Percentiles rank a stretch among this genome's conserved stretches.
phyloP scores from a whole-genome alignment of 2,113 vertebrate genomes.

The Tachycineta bicolor region DNA sequence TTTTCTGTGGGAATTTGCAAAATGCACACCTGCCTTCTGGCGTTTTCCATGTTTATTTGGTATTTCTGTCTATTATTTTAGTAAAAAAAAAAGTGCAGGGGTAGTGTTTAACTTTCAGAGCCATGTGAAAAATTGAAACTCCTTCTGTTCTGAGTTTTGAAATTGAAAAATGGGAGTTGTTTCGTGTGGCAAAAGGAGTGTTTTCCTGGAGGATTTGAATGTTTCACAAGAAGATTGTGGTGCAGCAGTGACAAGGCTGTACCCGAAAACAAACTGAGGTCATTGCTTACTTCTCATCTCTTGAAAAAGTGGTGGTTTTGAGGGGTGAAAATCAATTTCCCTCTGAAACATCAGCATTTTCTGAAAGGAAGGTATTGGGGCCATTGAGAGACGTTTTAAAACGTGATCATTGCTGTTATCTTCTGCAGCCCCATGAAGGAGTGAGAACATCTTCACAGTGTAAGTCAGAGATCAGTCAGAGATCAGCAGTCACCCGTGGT shows the following conservation, averaged over 20 bases:
- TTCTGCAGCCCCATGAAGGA: not conserved
- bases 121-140: not conserved
- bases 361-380: not conserved
- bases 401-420: not conserved
- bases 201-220: not conserved
- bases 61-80: not conserved
- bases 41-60: not conserved
- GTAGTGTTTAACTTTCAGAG: not conserved
- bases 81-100: not conserved
- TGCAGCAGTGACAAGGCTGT: not conserved
- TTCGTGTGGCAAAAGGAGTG: not conserved
- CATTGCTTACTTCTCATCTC: not conserved
- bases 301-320: not conserved
- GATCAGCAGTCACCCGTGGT: not conserved
- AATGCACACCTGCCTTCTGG: rapidly evolving
- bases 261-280: not conserved
- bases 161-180: rapidly evolving
- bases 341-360: not conserved
- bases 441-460: not conserved
- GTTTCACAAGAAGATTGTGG: not conserved
- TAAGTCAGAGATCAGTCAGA: not conserved
- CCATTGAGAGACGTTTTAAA: not conserved
- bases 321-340: not conserved
- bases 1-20: not conserved
- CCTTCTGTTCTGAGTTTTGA: not conserved